Percentiles rank a stretch among this genome's conserved stretches.
Conservation (phyloP, 92 coral and sea anemone genomes). For the Zoanthus sansibaricus region DNA sequence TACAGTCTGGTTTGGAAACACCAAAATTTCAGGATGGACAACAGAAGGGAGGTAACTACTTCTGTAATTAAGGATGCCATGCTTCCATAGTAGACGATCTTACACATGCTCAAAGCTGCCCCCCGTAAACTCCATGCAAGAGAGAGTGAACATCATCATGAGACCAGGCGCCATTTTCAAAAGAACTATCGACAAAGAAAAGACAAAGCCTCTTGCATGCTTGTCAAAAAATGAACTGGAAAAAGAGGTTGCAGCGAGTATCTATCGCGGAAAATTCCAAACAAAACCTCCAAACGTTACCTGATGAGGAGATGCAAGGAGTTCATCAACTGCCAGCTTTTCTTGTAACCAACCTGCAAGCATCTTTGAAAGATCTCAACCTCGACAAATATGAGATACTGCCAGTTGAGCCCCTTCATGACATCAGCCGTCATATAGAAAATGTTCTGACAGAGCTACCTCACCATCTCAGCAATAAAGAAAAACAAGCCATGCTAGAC, state of each 20-base stretch:
- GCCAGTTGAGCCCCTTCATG: conserved; percentile 64
- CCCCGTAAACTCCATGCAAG: conserved; percentile 51
- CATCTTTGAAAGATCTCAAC: conserved; percentile 4
- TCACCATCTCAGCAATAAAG: conserved; percentile 42
- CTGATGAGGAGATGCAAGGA: conserved; percentile 17
- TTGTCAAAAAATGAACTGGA: conserved; percentile 38
- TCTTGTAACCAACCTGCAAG: conserved; percentile 25
- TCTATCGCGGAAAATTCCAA: conserved; percentile 20
- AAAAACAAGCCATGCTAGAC: conserved; percentile 41
- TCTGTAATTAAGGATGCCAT: conserved; percentile 63
- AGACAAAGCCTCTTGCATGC: conserved; percentile 52
- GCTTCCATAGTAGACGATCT: conserved; percentile 50
- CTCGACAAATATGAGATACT: conserved; percentile 59
- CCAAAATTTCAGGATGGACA: conserved; percentile 13
- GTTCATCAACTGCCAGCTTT: conserved; percentile 21
- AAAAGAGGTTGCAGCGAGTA: conserved; percentile 36
- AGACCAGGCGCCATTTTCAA: conserved; percentile 46
- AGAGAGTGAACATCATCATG: conserved; percentile 50
- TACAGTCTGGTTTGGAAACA: too few relatives aligned
- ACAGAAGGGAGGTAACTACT: conserved; percentile 66
- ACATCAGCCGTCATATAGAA: too few relatives aligned
- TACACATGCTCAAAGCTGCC: conserved; percentile 61
- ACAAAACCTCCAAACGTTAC: conserved; percentile 36
- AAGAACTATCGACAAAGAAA: conserved; percentile 32
- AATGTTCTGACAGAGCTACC: conserved; percentile 47